Evolutionary conservation across 2,888 invertebrate genomes (phyloP), one percentile per base, ranked within the genome.

Genomic region (Hermodice carunculata): DNA sequence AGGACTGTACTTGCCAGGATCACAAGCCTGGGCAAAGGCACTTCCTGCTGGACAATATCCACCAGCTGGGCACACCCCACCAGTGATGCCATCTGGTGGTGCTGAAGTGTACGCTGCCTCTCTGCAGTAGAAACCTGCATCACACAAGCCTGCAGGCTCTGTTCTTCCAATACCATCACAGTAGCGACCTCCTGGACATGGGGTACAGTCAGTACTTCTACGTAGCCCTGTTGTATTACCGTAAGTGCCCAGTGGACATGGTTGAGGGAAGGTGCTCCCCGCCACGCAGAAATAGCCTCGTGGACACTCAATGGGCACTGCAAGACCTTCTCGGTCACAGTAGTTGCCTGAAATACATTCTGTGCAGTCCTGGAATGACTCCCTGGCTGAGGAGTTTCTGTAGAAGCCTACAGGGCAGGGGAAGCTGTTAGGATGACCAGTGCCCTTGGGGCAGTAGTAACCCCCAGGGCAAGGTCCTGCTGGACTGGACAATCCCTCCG

Each of bases 381-480:
- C 82, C 28, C 73, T 76, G 2, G 83, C 81, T n/a, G 83, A 79
- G 17, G 79, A 78, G 43, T 82, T 81, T 43, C 83, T 67, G 74
- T 83, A 84, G 70, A 82, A 84, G 17, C 84, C 83, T 53, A 83
- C 76, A 2, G 81, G 81, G 66, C 84, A 84, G 0, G 83, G 83
- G 69, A 63, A 81, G 3, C 74, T 67, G 43, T 75, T 44, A 3
- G 76, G 62, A 22, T 67, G 70, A 2, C 73, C 81, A 4, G 84
- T 84, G 17, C 83, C 83, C 5, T 74, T 58, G 0, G 83, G 83
- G 61, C 84, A 84, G 69, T 82, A 84, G 63, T 83, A 79, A 11
- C 84, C 84, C 14, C 81, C 83, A 11, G 83, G 83, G 57, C 84
- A 84, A 14, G 75, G 71, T 3, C 78, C 82, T 8, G 80, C 79